Evolutionary conservation across 1,140 invertebrate species (phyloP).

Genomic region (Galleria mellonella): DNA sequence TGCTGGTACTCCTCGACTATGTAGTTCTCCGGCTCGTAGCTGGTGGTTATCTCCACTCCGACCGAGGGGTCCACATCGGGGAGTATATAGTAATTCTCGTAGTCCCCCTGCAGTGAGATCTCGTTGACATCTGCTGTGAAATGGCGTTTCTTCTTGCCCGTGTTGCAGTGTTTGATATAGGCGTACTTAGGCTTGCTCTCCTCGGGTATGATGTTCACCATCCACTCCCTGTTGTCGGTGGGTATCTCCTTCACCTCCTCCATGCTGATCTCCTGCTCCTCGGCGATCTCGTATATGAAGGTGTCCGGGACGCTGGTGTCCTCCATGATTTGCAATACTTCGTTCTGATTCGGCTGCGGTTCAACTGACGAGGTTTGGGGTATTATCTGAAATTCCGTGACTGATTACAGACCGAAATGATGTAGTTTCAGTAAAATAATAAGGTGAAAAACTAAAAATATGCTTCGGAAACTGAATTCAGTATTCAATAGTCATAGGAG

Average conservation of each 20-base stretch:
- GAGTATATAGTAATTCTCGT: constrained; percentile 61
- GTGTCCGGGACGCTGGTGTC: constrained; percentile 49
- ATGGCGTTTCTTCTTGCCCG: constrained; percentile 55
- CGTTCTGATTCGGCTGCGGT: constrained; percentile 16
- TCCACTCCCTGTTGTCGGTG: constrained; percentile 41
- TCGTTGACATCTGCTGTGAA: constrained; percentile 62
- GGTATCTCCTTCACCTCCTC: constrained; percentile 63
- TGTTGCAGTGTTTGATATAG: constrained; percentile 55
- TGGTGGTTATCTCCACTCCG: constrained; percentile 54
- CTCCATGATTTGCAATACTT: constrained; percentile 52
- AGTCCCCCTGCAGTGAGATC: constrained; percentile 51
- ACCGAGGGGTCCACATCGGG: constrained; percentile 56
- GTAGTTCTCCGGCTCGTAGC: constrained; percentile 55
- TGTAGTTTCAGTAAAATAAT: too few relatives aligned
- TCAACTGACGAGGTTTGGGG: constrained; percentile 36
- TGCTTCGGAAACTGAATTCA: too few relatives aligned
- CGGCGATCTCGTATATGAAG: constrained; percentile 63
- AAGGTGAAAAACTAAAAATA: too few relatives aligned
- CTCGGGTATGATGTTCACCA: constrained; percentile 56
- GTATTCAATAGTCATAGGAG: too few relatives aligned
- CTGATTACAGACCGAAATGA: too few relatives aligned
- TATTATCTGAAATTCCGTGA: constrained; percentile 31
- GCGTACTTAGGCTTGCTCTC: constrained; percentile 52
- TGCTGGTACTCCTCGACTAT: constrained; percentile 57
- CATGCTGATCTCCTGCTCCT: constrained; percentile 63